Conservation (phyloP, 2,888 invertebrate species). For the Punctoribates punctum region DNA sequence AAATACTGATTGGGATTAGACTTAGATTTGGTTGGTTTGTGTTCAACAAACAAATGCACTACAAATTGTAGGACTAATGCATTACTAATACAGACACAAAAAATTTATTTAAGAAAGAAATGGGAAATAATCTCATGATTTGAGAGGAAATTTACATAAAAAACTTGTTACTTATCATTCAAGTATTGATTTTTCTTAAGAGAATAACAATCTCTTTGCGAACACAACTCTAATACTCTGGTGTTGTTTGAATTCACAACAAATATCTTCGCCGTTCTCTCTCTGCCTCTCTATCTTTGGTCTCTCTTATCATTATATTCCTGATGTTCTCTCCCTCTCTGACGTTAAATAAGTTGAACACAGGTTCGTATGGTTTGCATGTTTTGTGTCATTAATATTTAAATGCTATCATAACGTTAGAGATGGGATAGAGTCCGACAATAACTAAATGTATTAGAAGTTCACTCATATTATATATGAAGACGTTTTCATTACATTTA, state of each 20-base stretch:
- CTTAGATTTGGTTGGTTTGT: too few relatives aligned
- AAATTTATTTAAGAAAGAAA: neutral
- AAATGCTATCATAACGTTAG: neutral
- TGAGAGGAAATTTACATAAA: neutral
- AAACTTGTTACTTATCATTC: constrained; percentile 18
- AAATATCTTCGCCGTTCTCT: too few relatives aligned
- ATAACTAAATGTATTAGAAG: too few relatives aligned
- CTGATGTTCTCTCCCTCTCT: neutral
- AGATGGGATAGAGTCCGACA: too few relatives aligned
- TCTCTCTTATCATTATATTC: neutral
- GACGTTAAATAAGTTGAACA: neutral
- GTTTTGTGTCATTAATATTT: constrained; percentile 13
- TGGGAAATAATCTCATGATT: neutral
- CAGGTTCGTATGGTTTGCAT: neutral
- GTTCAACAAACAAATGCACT: neutral
- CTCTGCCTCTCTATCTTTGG: too few relatives aligned
- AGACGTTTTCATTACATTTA: neutral
- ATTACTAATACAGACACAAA: too few relatives aligned
- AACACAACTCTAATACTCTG: neutral
- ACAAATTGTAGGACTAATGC: neutral
- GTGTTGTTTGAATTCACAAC: neutral
- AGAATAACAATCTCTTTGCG: neutral
- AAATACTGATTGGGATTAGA: too few relatives aligned
- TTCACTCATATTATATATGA: neutral
- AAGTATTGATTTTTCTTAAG: constrained; percentile 6